phyloP scores from a whole-genome alignment of 1,140 invertebrate genomes.

The Telenomus remus region DNA sequence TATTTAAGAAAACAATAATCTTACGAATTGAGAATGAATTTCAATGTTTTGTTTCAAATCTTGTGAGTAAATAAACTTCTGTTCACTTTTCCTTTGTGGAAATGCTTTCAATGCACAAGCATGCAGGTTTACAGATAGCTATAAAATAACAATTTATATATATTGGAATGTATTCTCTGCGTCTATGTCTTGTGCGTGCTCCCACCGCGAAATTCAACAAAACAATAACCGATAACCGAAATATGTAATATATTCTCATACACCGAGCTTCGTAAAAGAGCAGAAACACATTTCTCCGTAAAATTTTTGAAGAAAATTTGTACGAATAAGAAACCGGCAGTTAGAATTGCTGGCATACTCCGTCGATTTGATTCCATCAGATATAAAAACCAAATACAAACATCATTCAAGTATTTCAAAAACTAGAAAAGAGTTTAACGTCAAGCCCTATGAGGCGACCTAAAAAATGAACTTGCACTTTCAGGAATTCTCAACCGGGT shows the following conservation, averaged over 20 bases:
- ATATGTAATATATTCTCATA: constrained; percentile 67
- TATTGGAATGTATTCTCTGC: constrained; percentile 41
- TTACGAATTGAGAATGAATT: no score
- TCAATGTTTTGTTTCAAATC: constrained; percentile 58
- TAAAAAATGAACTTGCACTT: constrained; percentile 17
- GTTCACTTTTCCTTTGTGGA: constrained; percentile 26
- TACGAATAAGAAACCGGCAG: no score
- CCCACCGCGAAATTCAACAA: constrained; percentile 16
- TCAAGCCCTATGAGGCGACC: no score
- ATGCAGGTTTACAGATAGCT: constrained; percentile 43
- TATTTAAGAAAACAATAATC: no score
- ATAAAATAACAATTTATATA: constrained; percentile 51
- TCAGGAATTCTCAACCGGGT: constrained; percentile 50
- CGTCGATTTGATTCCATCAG: no score
- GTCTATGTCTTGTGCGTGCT: constrained; percentile 20
- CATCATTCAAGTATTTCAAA: no score
- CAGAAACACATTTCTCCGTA: no score
- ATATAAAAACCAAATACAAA: neutral
- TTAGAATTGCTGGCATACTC: no score
- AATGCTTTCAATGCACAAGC: constrained; percentile 39
- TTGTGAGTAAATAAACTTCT: constrained; percentile 70
- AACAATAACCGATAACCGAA: constrained; percentile 65
- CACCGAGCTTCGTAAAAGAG: no score
- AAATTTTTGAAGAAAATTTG: no score
- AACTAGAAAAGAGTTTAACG: no score